Percentiles rank a stretch among this genome's conserved stretches.
Evolutionary conservation across 2,113 vertebrate species (phyloP).

Genomic region (Daboia siamensis): DNA sequence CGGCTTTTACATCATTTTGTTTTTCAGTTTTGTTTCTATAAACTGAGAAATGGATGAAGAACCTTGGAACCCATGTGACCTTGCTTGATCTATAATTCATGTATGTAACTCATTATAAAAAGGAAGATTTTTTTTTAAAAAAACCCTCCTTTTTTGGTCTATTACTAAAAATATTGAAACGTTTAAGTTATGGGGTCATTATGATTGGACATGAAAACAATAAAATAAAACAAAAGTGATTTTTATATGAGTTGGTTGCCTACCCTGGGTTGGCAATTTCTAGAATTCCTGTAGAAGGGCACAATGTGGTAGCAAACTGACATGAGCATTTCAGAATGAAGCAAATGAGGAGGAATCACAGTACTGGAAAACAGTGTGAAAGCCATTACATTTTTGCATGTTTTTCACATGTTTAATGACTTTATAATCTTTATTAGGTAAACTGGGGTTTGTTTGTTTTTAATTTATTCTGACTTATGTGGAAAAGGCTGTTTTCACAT

Average conservation of each 20-base stretch:
- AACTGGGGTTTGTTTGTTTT: not conserved
- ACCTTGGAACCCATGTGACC: not conserved
- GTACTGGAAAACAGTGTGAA: not conserved
- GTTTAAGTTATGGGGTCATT: not conserved
- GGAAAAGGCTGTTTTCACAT: not conserved
- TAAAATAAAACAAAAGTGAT: not conserved
- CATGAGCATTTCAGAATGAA: not conserved
- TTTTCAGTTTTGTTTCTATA: not conserved
- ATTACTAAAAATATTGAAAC: not conserved
- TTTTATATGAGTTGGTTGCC: not conserved
- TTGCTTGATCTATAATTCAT: not conserved
- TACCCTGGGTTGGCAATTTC: not conserved
- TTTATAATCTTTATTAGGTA: not conserved
- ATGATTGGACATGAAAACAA: not conserved
- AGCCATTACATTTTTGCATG: not conserved
- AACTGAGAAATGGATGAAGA: not conserved
- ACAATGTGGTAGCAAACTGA: no score
- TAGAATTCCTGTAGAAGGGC: not conserved
- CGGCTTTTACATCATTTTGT: not conserved
- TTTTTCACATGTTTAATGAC: not conserved
- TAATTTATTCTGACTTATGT: not conserved
- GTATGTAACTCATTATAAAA: not conserved
- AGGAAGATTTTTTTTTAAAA: no score
- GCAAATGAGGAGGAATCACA: not conserved
- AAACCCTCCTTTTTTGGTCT: not conserved